Evolutionary conservation across 1,140 invertebrate species (phyloP), one percentile per base, ranked within the genome.

Genomic region (Campoletis sonorensis): DNA sequence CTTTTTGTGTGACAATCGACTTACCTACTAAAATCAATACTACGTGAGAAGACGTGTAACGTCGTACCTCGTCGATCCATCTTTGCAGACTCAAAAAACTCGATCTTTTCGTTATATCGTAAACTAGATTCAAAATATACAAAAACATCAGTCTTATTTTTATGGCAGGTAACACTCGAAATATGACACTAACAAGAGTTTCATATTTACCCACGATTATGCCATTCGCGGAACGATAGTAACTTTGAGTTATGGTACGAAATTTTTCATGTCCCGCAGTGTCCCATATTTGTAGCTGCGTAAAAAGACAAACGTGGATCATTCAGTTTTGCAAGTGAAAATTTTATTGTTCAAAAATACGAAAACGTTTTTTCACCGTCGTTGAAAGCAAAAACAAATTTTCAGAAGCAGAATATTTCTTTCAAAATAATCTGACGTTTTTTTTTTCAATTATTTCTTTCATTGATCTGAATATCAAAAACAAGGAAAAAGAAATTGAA

Each of bases 61-160:
- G 94, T 86, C 97, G 93, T 4, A 99, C 97, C 93, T 99, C 98
- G 88, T 99, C 98, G 81, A 99, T 95, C 98, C 98, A 99, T 89
- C 97, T 94, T 89, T 97, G 95, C 77, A 98, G 91, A 85, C 95
- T 97, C 72, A 98, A 93, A 93, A 98, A 99, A 73, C 97, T 96
- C 54, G 96, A 95, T 81, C 96, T 93, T 87, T 98, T 98, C 84
- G 98, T 98, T 81, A 98, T 97, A 91, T 99, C 98, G 93, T 98
- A 99, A 73, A 98, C 97, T 96, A 90, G 84, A 94, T 94, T 82
- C 71, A 76, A 70, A 76, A 70, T 0, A 58, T 3, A 79, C 3
- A 37, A 49, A 61, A 40, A 77, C 61, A 61, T 61, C 7, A 45
- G 40, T 45, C 15, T 45, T 11, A 54, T 21, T 77, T 80, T 80